These are phyloP conservation scores for Actinernus sp. DNA, from an alignment of 92 coral and sea anemone genomes.

Conservation along the genomic window DNA sequence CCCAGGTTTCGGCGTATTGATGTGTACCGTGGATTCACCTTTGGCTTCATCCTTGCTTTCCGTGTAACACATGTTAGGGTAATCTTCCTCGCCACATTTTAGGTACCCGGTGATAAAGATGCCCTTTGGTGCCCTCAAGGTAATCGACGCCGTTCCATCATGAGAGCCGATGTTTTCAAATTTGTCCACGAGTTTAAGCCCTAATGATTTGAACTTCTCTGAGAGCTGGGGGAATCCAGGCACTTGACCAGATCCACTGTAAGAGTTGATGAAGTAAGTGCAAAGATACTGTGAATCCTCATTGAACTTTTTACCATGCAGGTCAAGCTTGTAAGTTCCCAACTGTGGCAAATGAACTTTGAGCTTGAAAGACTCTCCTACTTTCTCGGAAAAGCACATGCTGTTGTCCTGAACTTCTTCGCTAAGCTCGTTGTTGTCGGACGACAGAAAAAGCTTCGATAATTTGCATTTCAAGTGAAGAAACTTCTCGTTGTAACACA, in stretches of 20 bases:
- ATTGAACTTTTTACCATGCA: constrained; percentile 57
- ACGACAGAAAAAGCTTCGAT: constrained; percentile 13
- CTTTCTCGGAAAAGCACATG: constrained; percentile 57
- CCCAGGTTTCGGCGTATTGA: constrained; percentile 74
- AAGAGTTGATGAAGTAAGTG: constrained; percentile 69
- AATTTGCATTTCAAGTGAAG: constrained; percentile 44
- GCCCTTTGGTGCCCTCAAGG: constrained; percentile 56
- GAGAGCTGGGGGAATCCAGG: constrained; percentile 75
- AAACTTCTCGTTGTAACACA: constrained; percentile 47
- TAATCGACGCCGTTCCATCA: constrained; percentile 65
- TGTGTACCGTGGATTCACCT: constrained; percentile 32
- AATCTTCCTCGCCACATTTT: constrained; percentile 53
- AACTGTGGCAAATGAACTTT: constrained; percentile 72
- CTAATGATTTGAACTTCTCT: constrained; percentile 47
- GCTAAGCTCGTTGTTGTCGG: constrained; percentile 15
- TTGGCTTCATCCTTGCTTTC: constrained; percentile 10
- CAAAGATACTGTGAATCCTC: constrained; percentile 55
- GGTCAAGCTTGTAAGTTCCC: constrained; percentile 72
- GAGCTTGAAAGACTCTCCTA: constrained; percentile 44
- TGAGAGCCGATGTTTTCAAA: constrained; percentile 68
- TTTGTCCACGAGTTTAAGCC: constrained; percentile 52
- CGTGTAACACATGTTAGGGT: constrained; percentile 61
- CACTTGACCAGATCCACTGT: constrained; percentile 51
- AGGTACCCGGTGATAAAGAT: constrained; percentile 61
- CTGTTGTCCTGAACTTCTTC: constrained; percentile 54